Base-by-base conservation (phyloP, 2,888 invertebrate species). In the Napeogenes inachia region DNA sequence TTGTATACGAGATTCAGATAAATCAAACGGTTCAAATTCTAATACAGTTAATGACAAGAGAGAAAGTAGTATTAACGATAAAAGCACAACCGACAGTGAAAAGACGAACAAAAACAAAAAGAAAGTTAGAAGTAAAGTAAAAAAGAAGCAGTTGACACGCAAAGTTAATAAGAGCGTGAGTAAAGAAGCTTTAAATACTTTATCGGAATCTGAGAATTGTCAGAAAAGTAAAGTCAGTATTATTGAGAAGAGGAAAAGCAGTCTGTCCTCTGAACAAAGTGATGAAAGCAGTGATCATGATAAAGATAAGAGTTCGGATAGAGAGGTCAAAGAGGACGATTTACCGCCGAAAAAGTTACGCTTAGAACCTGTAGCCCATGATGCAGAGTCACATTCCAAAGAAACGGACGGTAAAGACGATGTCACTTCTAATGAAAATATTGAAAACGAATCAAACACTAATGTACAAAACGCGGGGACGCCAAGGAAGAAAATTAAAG, bases 201-300 rank as follows among this genome's bases (percentile, higher is more conserved):
- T 80, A 47, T 71, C 80, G 56, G 85, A 84, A 71, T 79, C 78
- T 70, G 86, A 87, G 65, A 84, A 78, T 68, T 75, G 80, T 73
- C 83, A 82, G 62, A 84, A 85, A 74, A 84, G 76, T 79, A 89
- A 89, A 84, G 77, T 83, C 73, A 81, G 80, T 81, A 85, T 88
- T 74, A 82, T 85, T 71, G 84, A 87, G 68, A 88, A 87, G 62
- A 78, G 88, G 67, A 87, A 89, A 75, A 89, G 87, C 65, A 88
- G 89, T 77, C 82, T 90, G 13, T 89, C 89, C 0, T 89, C 89
- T 32, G 89, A 88, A 54, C 82, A 84, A 56, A 85, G 85, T n/a
- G 83, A 84, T 8, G 75, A 77, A 4, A 75, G 77, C 54, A 73
- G 75, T 47, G 81, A 83, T 32, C 80, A 74, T 70, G 83, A 84